These are phyloP conservation scores for Micronycteris hirsuta DNA, from an alignment of 2,113 vertebrate species.

Conservation along the genomic window DNA sequence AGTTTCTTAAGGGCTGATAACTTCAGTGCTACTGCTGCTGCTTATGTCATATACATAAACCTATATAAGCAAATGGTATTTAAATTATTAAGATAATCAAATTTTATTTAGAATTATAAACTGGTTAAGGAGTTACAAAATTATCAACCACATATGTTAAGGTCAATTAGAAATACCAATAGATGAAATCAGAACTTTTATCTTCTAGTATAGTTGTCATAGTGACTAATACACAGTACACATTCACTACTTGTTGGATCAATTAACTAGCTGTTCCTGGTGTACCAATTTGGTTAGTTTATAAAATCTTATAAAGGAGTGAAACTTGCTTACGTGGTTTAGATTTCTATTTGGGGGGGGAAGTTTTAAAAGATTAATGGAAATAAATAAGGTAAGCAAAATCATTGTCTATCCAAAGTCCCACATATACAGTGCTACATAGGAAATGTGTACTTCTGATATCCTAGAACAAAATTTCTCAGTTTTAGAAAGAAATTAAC, in stretches of 20 bases:
- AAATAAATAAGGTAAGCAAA: conserved; percentile 29
- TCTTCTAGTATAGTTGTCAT: background rate
- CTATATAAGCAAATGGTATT: background rate
- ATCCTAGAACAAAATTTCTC: background rate
- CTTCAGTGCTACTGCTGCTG: background rate
- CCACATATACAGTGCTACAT: background rate
- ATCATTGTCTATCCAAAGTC: background rate
- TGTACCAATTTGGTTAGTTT: background rate
- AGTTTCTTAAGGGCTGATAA: background rate
- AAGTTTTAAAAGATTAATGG: background rate
- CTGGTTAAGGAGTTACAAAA: background rate
- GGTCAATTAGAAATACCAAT: background rate
- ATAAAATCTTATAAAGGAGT: background rate
- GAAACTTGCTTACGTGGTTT: background rate
- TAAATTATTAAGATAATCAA: background rate
- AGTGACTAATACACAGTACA: background rate
- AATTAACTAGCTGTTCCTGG: background rate
- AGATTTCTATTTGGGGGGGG: background rate
- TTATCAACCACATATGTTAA: background rate
- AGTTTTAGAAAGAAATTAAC: conserved; percentile 28
- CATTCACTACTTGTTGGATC: background rate
- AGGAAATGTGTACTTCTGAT: background rate
- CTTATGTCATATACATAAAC: background rate
- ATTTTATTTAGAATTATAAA: background rate
- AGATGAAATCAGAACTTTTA: background rate